Conservation (phyloP, 1,140 invertebrate species). For the Rhyacophila brunnea region DNA sequence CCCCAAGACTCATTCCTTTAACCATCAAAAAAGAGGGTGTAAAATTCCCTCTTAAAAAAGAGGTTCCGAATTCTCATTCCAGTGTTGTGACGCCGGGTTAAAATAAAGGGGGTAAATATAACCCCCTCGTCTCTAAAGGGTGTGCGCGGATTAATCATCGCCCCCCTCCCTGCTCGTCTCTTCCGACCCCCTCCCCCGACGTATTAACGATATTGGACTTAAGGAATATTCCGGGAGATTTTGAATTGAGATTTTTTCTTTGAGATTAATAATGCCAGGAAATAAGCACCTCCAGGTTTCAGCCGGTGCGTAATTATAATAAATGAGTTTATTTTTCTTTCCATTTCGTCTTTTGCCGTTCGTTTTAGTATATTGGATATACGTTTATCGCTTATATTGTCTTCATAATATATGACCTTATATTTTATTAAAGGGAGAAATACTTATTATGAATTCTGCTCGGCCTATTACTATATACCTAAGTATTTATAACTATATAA, state of each 20-base stretch:
- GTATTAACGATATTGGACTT: constrained; percentile 38
- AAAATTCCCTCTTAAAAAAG: constrained; percentile 32
- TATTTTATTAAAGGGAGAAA: too few relatives aligned
- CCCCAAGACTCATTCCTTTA: constrained; percentile 9
- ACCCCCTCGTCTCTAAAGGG: constrained; percentile 29
- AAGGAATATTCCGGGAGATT: constrained; percentile 35
- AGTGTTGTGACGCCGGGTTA: constrained; percentile 10
- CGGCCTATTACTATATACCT: too few relatives aligned
- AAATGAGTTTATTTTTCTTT: constrained; percentile 34
- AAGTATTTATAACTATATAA: too few relatives aligned
- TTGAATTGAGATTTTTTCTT: constrained; percentile 36
- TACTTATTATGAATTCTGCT: too few relatives aligned
- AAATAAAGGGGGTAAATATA: constrained; percentile 36
- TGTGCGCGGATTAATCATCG: constrained; percentile 37
- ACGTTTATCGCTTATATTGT: constrained; percentile 4
- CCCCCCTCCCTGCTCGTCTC: constrained; percentile 16
- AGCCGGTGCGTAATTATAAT: constrained; percentile 35
- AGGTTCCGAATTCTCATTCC: constrained; percentile 27
- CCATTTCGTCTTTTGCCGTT: constrained; percentile 19
- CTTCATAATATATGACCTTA: too few relatives aligned
- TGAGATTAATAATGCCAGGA: constrained; percentile 35
- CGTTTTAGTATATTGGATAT: constrained; percentile 17
- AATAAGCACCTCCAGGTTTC: constrained; percentile 34
- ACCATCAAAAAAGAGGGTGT: constrained; percentile 22
- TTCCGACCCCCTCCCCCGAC: constrained; percentile 9